Percentiles rank a stretch among this genome's conserved stretches.
These are phyloP conservation scores for Ellobium chinense DNA, from an alignment of 2,888 invertebrate species.

Conservation along the genomic window DNA sequence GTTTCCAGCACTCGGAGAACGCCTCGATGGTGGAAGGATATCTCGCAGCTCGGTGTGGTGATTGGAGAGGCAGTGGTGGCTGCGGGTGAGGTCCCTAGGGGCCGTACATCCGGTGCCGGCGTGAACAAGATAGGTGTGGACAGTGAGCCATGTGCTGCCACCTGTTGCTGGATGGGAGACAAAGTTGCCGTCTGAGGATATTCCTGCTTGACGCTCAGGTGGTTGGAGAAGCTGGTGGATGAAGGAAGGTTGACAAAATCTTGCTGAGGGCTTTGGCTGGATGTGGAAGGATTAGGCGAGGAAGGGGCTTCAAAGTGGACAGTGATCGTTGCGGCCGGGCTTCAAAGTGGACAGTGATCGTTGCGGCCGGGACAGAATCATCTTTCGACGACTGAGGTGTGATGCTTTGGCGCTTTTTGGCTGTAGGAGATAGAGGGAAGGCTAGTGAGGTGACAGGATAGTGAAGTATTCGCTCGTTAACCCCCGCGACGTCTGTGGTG, in stretches of 20 bases:
- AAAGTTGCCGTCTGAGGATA: slow-evolving; percentile 9
- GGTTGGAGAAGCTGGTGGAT: slow-evolving; percentile 46
- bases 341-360: slow-evolving; percentile 76
- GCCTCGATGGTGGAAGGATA: slow-evolving; percentile 73
- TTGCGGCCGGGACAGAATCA: slow-evolving; percentile 51
- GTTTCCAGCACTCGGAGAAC: slow-evolving; percentile 76
- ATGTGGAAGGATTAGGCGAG: slow-evolving; percentile 70
- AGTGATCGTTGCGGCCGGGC: slow-evolving; percentile 71
- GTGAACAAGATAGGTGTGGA: slow-evolving; percentile 39
- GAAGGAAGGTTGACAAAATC: slow-evolving; percentile 63
- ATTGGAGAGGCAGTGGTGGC: slow-evolving; percentile 49
- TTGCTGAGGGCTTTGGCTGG: slow-evolving; percentile 66
- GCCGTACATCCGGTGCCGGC: slow-evolving; percentile 27
- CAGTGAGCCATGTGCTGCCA: slow-evolving; percentile 2
- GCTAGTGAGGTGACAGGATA: slow-evolving; percentile 26
- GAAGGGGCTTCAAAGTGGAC: slow-evolving; percentile 76
- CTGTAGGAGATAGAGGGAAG: background rate
- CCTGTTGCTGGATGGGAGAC: slow-evolving; percentile 24
- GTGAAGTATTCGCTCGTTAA: slow-evolving; percentile 47
- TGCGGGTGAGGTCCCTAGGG: slow-evolving; percentile 27
- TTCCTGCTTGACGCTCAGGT: slow-evolving; percentile 42
- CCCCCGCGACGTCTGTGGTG: slow-evolving; percentile 66
- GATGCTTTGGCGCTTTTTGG: background rate
- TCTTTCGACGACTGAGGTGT: slow-evolving; percentile 21
- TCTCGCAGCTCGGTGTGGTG: slow-evolving; percentile 64